A percentile compares a stretch with the other conserved stretches of the same genome.
Conservation (phyloP, 2,797 vertebrate species). For the Gadopsis marmoratus region DNA sequence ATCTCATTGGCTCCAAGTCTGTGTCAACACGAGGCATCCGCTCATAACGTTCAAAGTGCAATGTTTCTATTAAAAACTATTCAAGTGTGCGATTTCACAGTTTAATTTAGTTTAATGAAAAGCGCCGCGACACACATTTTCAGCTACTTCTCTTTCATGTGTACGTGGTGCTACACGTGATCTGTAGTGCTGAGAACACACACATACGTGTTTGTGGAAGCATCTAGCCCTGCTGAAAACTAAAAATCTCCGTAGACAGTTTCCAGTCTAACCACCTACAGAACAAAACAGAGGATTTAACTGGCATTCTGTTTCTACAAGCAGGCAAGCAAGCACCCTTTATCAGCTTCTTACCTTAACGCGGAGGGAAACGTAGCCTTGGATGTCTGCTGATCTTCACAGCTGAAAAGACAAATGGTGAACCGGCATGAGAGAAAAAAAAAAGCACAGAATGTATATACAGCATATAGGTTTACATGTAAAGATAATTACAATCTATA, state of each 20-base stretch:
- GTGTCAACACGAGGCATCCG: not conserved
- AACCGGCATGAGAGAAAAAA: slow-evolving; percentile 23
- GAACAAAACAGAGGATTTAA: not conserved
- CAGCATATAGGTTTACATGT: not conserved
- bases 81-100: slow-evolving; percentile 27
- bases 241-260: not conserved
- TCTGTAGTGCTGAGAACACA: slow-evolving; percentile 28
- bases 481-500: not conserved
- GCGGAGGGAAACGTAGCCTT: slow-evolving; percentile 63
- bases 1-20: not conserved
- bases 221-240: no score
- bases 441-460: not conserved
- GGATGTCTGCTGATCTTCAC: slow-evolving; percentile 75
- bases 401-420: slow-evolving; percentile 72
- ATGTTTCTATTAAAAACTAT: slow-evolving; percentile 4
- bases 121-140: slow-evolving; percentile 14
- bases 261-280: slow-evolving; percentile 1
- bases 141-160: slow-evolving; percentile 1
- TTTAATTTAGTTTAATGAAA: slow-evolving; percentile 5
- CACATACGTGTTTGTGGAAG: not conserved
- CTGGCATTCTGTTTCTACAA: not conserved
- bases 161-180: slow-evolving; percentile 1
- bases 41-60: not conserved
- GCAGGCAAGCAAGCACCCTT: not conserved
- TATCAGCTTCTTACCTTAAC: slow-evolving; percentile 73